A percentile compares a stretch with the other conserved stretches of the same genome.
Conservation (phyloP, 2,797 vertebrate genomes). For the Diceros bicornis region DNA sequence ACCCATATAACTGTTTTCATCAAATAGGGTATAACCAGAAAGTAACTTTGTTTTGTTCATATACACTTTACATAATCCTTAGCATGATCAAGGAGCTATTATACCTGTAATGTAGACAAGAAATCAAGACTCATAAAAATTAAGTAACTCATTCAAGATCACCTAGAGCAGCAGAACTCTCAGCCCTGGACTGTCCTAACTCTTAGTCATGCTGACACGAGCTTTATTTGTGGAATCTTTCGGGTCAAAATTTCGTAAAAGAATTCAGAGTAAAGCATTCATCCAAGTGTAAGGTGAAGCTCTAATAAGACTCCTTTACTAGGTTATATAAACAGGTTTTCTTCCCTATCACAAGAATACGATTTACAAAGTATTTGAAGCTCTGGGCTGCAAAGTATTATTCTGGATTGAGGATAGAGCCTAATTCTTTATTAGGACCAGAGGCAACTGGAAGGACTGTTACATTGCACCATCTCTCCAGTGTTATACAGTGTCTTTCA, state of each 20-base stretch:
- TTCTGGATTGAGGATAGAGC: not conserved
- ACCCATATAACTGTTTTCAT: not conserved
- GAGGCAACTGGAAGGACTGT: not conserved
- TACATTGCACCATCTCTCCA: not conserved
- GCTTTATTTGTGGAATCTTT: not conserved
- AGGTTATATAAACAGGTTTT: not conserved
- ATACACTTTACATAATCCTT: not conserved
- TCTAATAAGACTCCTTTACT: conserved; percentile 16
- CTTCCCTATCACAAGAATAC: not conserved
- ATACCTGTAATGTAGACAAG: not conserved
- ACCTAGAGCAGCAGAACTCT: not conserved
- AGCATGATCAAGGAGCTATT: not conserved
- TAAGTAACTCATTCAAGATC: not conserved
- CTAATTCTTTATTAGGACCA: conserved; percentile 23
- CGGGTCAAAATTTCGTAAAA: not conserved
- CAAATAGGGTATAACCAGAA: not conserved
- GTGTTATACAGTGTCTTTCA: not conserved
- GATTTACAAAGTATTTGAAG: conserved; percentile 26
- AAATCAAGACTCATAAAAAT: conserved; percentile 24
- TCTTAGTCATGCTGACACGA: not conserved
- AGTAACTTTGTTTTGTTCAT: not conserved
- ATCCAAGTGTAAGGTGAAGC: not conserved
- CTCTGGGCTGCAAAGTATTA: not conserved
- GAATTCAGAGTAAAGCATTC: not conserved
- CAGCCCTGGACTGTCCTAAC: not conserved